Conservation (phyloP, 2,113 vertebrate species). For the Pachyramphus minor region DNA sequence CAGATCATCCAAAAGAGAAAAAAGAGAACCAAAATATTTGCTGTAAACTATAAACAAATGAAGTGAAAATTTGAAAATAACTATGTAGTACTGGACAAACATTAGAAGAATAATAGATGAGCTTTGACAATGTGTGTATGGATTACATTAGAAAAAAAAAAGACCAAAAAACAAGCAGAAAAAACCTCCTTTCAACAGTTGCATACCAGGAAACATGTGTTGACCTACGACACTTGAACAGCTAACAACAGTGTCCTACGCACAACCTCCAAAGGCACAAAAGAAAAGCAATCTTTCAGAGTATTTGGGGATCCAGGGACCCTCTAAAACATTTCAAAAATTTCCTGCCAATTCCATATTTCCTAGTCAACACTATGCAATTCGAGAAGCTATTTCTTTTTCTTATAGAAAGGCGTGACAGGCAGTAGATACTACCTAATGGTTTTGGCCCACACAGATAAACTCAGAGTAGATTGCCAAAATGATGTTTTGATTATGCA, state of each 20-base stretch:
- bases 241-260: not conserved
- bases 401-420: not conserved
- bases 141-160: conserved; percentile 4
- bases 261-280: not conserved
- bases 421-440: not conserved
- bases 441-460: not conserved
- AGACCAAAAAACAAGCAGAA: not conserved
- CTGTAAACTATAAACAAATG: conserved; percentile 51
- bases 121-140: conserved; percentile 20
- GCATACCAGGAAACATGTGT: conserved; percentile 56
- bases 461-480: not conserved
- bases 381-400: not conserved
- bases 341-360: not conserved
- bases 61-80: conserved; percentile 61
- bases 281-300: not conserved
- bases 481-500: not conserved
- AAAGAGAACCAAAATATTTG: conserved; percentile 36
- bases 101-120: conserved; percentile 25
- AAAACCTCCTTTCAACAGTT: not conserved
- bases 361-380: not conserved
- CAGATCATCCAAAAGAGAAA: conserved; percentile 23
- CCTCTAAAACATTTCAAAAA: not conserved
- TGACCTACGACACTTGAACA: conserved; percentile 13
- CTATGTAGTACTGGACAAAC: conserved; percentile 24
- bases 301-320: not conserved